A percentile compares a stretch with the other conserved stretches of the same genome.
These are phyloP conservation scores for Cecropterus lyciades DNA, from an alignment of 1,140 invertebrate genomes.

Conservation along the genomic window DNA sequence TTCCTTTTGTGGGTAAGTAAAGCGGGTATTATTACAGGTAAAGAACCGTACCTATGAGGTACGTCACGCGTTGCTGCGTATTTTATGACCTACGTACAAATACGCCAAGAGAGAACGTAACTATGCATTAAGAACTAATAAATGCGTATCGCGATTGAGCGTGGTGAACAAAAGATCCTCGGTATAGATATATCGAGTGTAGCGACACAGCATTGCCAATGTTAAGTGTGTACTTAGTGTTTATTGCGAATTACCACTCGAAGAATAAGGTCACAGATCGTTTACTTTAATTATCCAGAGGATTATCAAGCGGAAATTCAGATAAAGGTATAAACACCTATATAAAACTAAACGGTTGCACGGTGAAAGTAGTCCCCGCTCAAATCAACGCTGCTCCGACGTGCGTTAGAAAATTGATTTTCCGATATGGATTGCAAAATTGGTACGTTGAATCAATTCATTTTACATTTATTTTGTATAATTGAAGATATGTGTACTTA, in stretches of 20 bases:
- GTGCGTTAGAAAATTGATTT: slow-evolving; percentile 9
- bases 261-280: slow-evolving; percentile 45
- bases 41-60: background rate
- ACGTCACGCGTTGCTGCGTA: no score
- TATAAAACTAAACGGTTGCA: slow-evolving; percentile 41
- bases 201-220: slow-evolving; percentile 21
- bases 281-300: slow-evolving; percentile 45
- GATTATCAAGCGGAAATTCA: slow-evolving; percentile 44
- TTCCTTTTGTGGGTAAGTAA: no score
- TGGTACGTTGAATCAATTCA: slow-evolving; percentile 42
- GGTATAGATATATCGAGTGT: slow-evolving; percentile 24
- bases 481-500: no score
- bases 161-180: slow-evolving; percentile 21
- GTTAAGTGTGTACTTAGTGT: slow-evolving; percentile 37
- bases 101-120: background rate
- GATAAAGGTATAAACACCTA: slow-evolving; percentile 41
- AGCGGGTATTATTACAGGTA: background rate
- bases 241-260: slow-evolving; percentile 48
- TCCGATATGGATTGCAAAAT: slow-evolving; percentile 53
- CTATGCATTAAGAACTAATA: slow-evolving; percentile 14
- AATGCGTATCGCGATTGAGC: slow-evolving; percentile 3
- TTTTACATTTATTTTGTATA: no score
- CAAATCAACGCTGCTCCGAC: background rate
- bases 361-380: slow-evolving; percentile 37
- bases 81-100: background rate